Evolutionary conservation across 2,113 vertebrate genomes (phyloP).

Genomic region (Hippocampus comes): DNA sequence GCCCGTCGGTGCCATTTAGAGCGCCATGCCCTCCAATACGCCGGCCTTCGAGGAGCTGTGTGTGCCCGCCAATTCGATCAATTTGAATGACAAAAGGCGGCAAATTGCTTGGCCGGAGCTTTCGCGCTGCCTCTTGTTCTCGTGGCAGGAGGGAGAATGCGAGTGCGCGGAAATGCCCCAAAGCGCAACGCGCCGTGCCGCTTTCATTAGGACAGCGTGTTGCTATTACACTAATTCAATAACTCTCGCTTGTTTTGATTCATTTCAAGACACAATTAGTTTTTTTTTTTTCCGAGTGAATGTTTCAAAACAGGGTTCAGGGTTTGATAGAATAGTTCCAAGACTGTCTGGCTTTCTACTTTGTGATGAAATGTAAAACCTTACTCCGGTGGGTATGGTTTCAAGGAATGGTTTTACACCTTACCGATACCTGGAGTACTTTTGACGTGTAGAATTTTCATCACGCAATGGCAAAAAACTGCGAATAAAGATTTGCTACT

Average conservation of each 20-base stretch:
- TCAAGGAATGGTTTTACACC: too few relatives aligned
- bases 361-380: too few relatives aligned
- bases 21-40: constrained; percentile 37
- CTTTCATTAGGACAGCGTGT: neutral
- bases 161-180: neutral
- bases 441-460: too few relatives aligned
- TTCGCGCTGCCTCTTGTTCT: neutral
- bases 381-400: too few relatives aligned
- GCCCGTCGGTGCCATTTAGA: constrained; percentile 40
- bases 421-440: too few relatives aligned
- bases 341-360: neutral
- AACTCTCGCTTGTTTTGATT: neutral
- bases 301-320: neutral
- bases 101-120: constrained; percentile 11
- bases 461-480: too few relatives aligned
- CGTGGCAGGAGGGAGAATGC: neutral
- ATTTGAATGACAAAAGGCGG: constrained; percentile 35
- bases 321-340: neutral
- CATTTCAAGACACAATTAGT: neutral
- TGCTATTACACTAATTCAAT: neutral
- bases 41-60: constrained; percentile 23
- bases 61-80: constrained; percentile 31
- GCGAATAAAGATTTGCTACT: too few relatives aligned
- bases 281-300: neutral
- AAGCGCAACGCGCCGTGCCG: neutral